Percentiles rank a stretch among this genome's conserved stretches.
phyloP scores from a whole-genome alignment of 2,113 vertebrate species.

The Odocoileus hemionus region DNA sequence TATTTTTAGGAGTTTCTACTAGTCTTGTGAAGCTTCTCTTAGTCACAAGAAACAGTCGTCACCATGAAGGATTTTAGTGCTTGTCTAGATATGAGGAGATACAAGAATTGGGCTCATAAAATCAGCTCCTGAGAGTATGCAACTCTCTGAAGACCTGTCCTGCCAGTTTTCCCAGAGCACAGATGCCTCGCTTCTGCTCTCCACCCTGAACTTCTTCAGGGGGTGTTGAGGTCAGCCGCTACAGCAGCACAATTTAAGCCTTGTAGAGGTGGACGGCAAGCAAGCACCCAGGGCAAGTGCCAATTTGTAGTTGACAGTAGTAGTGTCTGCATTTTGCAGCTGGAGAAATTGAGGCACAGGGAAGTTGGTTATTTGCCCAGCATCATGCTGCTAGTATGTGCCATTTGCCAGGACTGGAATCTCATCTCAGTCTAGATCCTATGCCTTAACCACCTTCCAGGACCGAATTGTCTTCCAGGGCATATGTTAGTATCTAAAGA shows the following conservation, averaged over 20 bases:
- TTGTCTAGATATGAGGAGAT: background rate
- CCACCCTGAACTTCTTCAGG: background rate
- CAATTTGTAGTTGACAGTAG: background rate
- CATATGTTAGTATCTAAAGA: background rate
- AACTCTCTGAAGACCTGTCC: background rate
- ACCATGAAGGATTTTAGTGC: background rate
- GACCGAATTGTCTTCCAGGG: background rate
- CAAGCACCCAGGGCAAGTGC: background rate
- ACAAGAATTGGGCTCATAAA: background rate
- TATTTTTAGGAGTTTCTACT: background rate
- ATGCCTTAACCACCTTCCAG: background rate
- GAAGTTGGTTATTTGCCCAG: background rate
- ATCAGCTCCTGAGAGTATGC: background rate
- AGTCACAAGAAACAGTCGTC: background rate
- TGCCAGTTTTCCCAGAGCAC: background rate
- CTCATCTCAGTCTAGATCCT: background rate
- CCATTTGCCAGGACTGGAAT: background rate
- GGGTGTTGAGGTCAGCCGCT: background rate
- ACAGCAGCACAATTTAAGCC: background rate
- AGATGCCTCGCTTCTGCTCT: background rate
- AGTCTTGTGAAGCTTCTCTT: background rate
- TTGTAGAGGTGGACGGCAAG: background rate
- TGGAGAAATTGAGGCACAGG: background rate
- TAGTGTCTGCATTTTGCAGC: background rate
- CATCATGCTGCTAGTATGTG: background rate